Evolutionary conservation across 2,888 invertebrate species (phyloP).

Genomic region (Tipula unca): DNA sequence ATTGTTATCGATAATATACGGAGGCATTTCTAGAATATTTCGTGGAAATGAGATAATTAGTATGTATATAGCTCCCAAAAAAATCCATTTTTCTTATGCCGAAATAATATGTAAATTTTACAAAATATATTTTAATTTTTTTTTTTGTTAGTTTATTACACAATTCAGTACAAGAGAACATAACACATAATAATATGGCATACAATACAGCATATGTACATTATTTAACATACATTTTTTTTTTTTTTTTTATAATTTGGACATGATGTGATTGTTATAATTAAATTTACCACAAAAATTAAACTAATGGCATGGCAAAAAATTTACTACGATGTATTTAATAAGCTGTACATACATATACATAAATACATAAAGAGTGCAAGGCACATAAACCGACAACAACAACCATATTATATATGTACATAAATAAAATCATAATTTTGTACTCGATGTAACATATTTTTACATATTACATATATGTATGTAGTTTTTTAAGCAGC

Average conservation of each 20-base stretch:
- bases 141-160: neutral
- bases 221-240: neutral
- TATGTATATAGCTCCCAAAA: neutral
- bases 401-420: neutral
- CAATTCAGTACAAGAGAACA: neutral
- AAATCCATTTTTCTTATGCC: neutral
- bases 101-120: neutral
- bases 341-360: neutral
- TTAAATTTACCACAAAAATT: conserved; percentile 8
- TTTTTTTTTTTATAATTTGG: neutral
- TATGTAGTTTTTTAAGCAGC: neutral
- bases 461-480: neutral
- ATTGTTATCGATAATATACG: neutral
- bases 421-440: conserved; percentile 1
- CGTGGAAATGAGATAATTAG: neutral
- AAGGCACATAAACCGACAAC: conserved; percentile 2
- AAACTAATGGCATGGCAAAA: conserved; percentile 3
- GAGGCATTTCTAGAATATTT: neutral
- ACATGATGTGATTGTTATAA: conserved; percentile 14
- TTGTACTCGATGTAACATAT: neutral
- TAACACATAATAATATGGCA: neutral
- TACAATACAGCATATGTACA: neutral
- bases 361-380: neutral
- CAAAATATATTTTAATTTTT: neutral
- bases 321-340: conserved; percentile 8